phyloP scores from a whole-genome alignment of 2,888 invertebrate species.

The Chaitophorus viminalis region DNA sequence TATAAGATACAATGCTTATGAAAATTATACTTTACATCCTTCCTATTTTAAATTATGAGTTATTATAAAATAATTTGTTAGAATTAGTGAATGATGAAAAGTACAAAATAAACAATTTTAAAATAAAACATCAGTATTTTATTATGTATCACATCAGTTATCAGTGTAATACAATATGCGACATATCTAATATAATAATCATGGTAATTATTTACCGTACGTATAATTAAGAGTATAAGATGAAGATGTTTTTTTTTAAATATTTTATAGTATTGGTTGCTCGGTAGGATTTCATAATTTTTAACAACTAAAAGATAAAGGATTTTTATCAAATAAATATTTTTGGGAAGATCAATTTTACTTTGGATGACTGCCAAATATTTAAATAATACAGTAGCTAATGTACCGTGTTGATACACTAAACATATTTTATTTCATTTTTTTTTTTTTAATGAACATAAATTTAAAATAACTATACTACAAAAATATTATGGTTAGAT shows the following conservation, averaged over 20 bases:
- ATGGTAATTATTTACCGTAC: too few species aligned
- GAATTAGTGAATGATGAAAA: too few species aligned
- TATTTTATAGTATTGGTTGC: neutral
- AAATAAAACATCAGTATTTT: too few species aligned
- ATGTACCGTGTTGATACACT: conserved; percentile 32
- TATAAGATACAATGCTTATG: too few species aligned
- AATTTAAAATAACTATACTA: conserved; percentile 29
- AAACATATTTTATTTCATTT: neutral
- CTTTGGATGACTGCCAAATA: conserved; percentile 2
- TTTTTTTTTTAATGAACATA: neutral
- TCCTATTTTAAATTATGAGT: too few species aligned
- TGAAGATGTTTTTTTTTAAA: neutral
- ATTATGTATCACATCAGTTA: too few species aligned
- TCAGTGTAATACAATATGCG: too few species aligned
- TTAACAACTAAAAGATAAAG: neutral
- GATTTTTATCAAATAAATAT: neutral
- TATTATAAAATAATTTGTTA: too few species aligned
- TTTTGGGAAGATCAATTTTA: conserved; percentile 6
- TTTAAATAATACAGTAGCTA: conserved; percentile 37
- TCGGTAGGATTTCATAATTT: neutral
- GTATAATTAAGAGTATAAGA: too few species aligned
- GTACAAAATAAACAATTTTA: too few species aligned
- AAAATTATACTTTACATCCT: too few species aligned
- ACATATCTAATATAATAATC: too few species aligned
- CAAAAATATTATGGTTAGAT: neutral